These are phyloP conservation scores for Dicerorhinus sumatrensis DNA, from an alignment of 2,113 vertebrate species.

Conservation along the genomic window DNA sequence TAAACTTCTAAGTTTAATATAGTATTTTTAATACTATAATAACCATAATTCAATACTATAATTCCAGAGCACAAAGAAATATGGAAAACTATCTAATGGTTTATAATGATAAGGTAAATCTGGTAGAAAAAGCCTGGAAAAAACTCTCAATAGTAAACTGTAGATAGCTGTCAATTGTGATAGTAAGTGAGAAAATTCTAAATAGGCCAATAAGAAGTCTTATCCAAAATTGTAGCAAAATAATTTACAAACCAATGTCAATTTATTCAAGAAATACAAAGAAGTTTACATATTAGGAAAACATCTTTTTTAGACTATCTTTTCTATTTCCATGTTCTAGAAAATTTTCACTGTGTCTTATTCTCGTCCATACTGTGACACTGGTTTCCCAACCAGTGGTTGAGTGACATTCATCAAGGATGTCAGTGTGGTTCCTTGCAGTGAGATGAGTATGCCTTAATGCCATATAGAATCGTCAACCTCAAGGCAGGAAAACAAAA, in stretches of 20 bases:
- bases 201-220: background rate
- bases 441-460: background rate
- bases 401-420: background rate
- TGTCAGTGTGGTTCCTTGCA: background rate
- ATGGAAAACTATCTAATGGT: background rate
- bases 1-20: slow-evolving; percentile 19
- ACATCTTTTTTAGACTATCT: background rate
- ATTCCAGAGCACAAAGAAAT: background rate
- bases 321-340: background rate
- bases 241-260: background rate
- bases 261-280: background rate
- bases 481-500: background rate
- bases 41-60: background rate
- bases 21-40: background rate
- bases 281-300: background rate
- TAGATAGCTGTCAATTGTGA: background rate
- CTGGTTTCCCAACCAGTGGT: background rate
- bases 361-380: background rate
- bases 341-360: background rate
- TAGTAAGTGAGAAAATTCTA: background rate
- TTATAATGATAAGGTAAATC: slow-evolving; percentile 13
- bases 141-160: background rate
- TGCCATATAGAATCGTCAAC: background rate
- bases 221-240: background rate
- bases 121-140: background rate